These are phyloP conservation scores for Chaetophractus vellerosus DNA, from an alignment of 2,797 vertebrate genomes.

Conservation along the genomic window DNA sequence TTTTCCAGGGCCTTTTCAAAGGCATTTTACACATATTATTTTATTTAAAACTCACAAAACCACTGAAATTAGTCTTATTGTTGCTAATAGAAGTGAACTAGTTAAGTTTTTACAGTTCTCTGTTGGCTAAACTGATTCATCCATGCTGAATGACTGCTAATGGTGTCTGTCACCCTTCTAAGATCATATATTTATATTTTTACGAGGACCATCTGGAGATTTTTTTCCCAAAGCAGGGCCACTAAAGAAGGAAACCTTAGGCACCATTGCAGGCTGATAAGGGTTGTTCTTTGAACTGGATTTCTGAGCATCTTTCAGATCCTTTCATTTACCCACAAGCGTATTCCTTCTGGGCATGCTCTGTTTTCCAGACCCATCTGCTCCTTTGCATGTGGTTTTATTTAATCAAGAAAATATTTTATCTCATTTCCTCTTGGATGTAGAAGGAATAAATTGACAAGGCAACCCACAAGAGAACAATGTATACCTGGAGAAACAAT, in stretches of 20 bases:
- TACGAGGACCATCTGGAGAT: neutral
- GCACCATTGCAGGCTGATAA: neutral
- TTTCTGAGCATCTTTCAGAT: neutral
- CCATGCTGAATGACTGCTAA: neutral
- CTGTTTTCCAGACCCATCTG: neutral
- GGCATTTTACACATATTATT: neutral
- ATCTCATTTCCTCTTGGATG: constrained; percentile 45
- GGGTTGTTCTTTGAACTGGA: neutral
- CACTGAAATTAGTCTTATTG: neutral
- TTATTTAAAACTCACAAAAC: neutral
- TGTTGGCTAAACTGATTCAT: neutral
- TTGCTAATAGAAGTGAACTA: neutral
- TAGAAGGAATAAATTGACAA: constrained; percentile 47
- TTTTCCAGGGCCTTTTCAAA: neutral
- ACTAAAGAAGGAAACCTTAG: neutral
- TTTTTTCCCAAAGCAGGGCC: neutral
- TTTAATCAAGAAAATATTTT: constrained; percentile 65
- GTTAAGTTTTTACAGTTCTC: neutral
- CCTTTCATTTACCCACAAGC: neutral
- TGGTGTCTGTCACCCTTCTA: neutral
- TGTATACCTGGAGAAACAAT: neutral
- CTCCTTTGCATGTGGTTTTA: constrained; percentile 4
- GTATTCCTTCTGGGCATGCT: neutral
- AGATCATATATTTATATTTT: neutral
- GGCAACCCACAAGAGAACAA: neutral